These are phyloP conservation scores for Xiphophorus couchianus DNA, from an alignment of 2,113 vertebrate genomes.

Conservation along the genomic window DNA sequence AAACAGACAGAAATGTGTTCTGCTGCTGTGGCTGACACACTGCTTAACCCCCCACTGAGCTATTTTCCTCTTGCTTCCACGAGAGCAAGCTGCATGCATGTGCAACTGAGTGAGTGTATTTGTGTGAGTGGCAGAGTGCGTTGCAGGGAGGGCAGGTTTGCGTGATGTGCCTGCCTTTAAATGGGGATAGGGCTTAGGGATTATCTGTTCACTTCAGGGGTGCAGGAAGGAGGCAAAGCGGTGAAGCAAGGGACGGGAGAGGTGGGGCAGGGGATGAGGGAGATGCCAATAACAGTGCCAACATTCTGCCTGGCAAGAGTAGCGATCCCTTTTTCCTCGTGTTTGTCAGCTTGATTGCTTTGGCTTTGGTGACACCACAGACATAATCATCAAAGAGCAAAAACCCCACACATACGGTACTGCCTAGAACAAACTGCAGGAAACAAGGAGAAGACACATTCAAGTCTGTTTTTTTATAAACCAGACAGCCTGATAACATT, in stretches of 20 bases:
- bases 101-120: constrained; percentile 19
- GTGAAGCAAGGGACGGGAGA: constrained; percentile 26
- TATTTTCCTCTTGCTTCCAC: constrained; percentile 39
- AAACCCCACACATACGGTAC: constrained; percentile 22
- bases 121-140: constrained; percentile 35
- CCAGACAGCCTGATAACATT: constrained; percentile 27
- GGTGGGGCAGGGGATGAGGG: not conserved
- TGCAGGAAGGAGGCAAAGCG: constrained; percentile 53
- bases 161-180: constrained; percentile 70
- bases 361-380: constrained; percentile 49
- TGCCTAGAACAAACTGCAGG: constrained; percentile 11
- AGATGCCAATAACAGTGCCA: constrained; percentile 67
- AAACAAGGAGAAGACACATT: constrained; percentile 1
- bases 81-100: constrained; percentile 34
- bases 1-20: constrained; percentile 23
- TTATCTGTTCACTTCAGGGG: constrained; percentile 74
- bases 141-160: constrained; percentile 61
- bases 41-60: constrained; percentile 58
- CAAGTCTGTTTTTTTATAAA: constrained; percentile 12
- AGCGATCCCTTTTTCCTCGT: constrained; percentile 37
- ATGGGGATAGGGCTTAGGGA: constrained; percentile 67
- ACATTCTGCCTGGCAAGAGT: constrained; percentile 50
- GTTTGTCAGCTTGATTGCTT: constrained; percentile 56
- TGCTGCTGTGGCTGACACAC: constrained; percentile 41
- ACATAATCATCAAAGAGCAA: constrained; percentile 38